Evolutionary conservation across 2,113 vertebrate genomes (phyloP), one percentile per base, ranked within the genome.

Genomic region (Xenotilapia longispinis): DNA sequence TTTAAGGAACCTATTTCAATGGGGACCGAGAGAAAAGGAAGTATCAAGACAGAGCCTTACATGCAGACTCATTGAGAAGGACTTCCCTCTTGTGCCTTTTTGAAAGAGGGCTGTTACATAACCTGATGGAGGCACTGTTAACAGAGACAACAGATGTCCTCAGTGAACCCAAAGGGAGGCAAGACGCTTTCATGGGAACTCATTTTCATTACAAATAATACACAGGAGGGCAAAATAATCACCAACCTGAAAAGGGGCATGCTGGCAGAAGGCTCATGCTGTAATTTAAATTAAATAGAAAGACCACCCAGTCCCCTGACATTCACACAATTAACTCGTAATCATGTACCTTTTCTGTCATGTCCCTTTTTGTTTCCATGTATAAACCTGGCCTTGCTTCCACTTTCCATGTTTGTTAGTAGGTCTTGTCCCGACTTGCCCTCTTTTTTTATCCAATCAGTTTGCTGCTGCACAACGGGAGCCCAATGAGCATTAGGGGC

Each of bases 361-460:
- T 36, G 23, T 82, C 4, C 53, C 3, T 86, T 84, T 88, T 28
- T 83, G 63, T 80, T 31, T 81, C 58, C 63, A 80, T 82, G 73
- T 45, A 26, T 10, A 60, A 63, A 70, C 87, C 17, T 23, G 47
- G 60, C 80, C 42, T 85, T 82, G 15, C 85, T 90, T 91, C 83
- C 89, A 85, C 47, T 91, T 90, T 94, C 84, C 83, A 57, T 94
- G 89, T 92, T 55, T 92, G 88, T 93, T 87, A 93, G 94, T 92
- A 84, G 92, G 88, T 90, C 95, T 92, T 84, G 89, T 87, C 51
- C 84, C 93, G 94, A 90, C 95, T 88, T 96, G 96, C 93, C 95
- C 96, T 95, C 87, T 3, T 95, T 96, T 75, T 81, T 87, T 23
- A 80, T 60, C 96, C 96, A 96, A 96, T 96, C 86, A 15, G 17